These are phyloP conservation scores for Semotilus atromaculatus DNA, from an alignment of 2,797 vertebrate genomes.

Conservation along the genomic window DNA sequence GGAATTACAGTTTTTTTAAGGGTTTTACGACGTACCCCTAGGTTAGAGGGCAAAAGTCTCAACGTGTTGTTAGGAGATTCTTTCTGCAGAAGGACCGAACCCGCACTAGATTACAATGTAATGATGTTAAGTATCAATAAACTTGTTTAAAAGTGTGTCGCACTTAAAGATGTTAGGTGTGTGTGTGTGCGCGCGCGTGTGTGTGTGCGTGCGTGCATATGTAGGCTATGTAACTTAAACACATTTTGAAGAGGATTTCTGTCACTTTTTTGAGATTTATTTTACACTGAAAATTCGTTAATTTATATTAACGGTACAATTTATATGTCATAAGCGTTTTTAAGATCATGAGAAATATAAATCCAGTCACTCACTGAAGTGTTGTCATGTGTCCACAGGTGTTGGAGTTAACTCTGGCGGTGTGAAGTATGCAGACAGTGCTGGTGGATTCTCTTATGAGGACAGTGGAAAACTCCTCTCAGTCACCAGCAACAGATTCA, in stretches of 20 bases:
- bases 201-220: not conserved
- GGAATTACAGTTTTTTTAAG: fast-evolving
- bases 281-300: not conserved
- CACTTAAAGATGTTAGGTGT: no score
- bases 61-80: not conserved
- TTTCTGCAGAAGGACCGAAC: not conserved
- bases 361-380: not conserved
- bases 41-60: not conserved
- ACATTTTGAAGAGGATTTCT: not conserved
- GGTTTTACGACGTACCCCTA: no score
- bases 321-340: not conserved
- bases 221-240: not conserved
- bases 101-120: not conserved
- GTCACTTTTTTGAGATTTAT: not conserved
- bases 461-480: constrained; percentile 85
- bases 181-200: no score
- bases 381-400: constrained; percentile 62
- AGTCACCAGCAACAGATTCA: constrained; percentile 88
- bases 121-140: not conserved
- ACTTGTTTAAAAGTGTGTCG: no score
- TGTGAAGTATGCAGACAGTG: constrained; percentile 82
- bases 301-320: not conserved
- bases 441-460: constrained; percentile 87
- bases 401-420: constrained; percentile 68
- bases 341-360: not conserved